These are phyloP conservation scores for Anguilla japonica DNA, from an alignment of 2,113 vertebrate species.

Conservation along the genomic window DNA sequence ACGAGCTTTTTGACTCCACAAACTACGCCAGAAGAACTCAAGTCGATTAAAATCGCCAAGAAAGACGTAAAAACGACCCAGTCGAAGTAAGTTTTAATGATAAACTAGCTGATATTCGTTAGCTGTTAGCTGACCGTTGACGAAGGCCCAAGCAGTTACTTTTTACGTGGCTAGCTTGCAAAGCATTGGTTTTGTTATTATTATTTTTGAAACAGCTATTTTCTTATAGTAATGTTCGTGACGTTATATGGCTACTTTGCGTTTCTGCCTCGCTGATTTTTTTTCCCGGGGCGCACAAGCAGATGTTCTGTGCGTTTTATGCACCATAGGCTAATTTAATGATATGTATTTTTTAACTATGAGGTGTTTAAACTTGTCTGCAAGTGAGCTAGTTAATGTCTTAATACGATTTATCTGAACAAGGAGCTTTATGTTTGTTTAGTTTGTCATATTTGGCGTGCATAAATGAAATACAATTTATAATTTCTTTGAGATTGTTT, in stretches of 20 bases:
- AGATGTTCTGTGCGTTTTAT: not conserved
- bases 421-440: too few relatives aligned
- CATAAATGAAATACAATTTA: too few relatives aligned
- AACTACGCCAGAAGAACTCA: conserved; percentile 45
- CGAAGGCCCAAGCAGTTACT: not conserved
- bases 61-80: conserved; percentile 55
- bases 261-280: not conserved
- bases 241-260: not conserved
- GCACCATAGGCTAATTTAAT: not conserved
- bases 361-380: too few relatives aligned
- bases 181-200: not conserved
- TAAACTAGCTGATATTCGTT: not conserved
- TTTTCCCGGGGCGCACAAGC: not conserved
- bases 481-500: too few relatives aligned
- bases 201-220: too few relatives aligned
- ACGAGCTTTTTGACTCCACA: conserved; percentile 52
- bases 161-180: not conserved
- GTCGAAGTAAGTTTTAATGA: conserved; percentile 54
- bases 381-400: too few relatives aligned
- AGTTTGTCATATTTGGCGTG: too few relatives aligned
- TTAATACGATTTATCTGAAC: too few relatives aligned
- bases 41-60: conserved; percentile 8
- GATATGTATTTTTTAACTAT: too few relatives aligned
- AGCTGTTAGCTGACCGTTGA: not conserved
- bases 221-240: not conserved